Percentiles rank a stretch among this genome's conserved stretches.
Evolutionary conservation across 2,113 vertebrate genomes (phyloP).

Genomic region (Meles meles): DNA sequence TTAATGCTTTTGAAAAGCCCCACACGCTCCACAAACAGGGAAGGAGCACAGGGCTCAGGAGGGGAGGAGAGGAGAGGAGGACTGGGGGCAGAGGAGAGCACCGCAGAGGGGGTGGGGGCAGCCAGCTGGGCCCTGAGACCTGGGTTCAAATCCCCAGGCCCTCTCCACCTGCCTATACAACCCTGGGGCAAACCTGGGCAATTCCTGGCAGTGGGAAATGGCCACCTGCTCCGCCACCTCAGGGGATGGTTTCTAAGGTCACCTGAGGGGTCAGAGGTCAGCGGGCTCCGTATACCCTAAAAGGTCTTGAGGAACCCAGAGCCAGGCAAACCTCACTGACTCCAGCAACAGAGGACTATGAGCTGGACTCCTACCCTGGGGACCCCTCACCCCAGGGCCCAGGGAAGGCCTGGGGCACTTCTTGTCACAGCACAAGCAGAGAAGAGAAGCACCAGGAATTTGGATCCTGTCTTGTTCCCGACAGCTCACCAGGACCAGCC

Average conservation of each 20-base stretch:
- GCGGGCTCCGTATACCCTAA: neutral
- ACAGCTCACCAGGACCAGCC: neutral
- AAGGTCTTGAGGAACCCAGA: neutral
- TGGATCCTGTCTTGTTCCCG: neutral
- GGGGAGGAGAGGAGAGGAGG: neutral
- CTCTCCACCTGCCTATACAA: neutral
- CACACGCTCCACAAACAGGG: slow-evolving; percentile 64
- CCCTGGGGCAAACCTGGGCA: no score
- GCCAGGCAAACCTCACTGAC: neutral
- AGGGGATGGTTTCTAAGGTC: neutral
- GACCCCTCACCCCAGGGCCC: neutral
- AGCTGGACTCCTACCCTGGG: rapidly evolving
- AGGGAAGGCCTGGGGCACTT: neutral
- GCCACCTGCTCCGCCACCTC: neutral
- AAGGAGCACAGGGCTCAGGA: slow-evolving; percentile 25
- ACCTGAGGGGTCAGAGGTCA: neutral
- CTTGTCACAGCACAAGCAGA: neutral
- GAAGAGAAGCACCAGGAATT: neutral
- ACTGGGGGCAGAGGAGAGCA: rapidly evolving
- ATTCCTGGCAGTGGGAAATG: neutral
- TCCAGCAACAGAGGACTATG: neutral
- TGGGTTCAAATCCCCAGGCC: neutral
- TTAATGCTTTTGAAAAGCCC: slow-evolving; percentile 81
- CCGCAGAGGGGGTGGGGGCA: neutral
- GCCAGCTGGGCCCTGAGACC: neutral